phyloP scores from a whole-genome alignment of 2,888 invertebrate genomes.

The Auanema freiburgensis region DNA sequence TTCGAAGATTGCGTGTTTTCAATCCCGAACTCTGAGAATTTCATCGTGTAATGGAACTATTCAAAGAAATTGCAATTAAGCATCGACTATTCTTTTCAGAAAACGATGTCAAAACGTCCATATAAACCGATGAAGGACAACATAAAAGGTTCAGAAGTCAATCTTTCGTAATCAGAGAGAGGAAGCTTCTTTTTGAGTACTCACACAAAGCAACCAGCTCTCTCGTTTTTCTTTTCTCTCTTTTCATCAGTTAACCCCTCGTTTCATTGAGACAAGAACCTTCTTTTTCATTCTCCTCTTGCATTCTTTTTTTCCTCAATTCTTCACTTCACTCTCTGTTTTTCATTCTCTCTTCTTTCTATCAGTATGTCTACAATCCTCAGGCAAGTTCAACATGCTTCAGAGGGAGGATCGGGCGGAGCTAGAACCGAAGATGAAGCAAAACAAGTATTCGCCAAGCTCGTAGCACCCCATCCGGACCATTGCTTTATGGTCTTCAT shows the following conservation, averaged over 20 bases:
- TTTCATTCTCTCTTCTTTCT: slow-evolving; percentile 57
- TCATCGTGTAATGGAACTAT: background rate
- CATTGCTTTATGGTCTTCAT: too few relatives aligned
- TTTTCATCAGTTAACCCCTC: slow-evolving; percentile 30
- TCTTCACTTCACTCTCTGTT: background rate
- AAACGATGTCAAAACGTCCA: background rate
- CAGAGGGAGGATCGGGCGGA: too few relatives aligned
- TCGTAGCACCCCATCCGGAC: too few relatives aligned
- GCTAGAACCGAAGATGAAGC: too few relatives aligned
- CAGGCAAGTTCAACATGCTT: slow-evolving; percentile 15
- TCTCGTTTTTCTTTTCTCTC: slow-evolving; percentile 14
- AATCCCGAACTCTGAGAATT: too few relatives aligned
- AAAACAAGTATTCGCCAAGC: too few relatives aligned
- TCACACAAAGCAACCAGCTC: slow-evolving; percentile 8
- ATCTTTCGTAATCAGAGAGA: background rate
- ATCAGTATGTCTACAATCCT: background rate
- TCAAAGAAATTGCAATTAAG: background rate
- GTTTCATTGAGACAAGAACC: slow-evolving; percentile 12
- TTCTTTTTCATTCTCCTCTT: background rate
- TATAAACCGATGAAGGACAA: background rate
- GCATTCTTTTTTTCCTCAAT: background rate
- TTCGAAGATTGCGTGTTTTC: too few relatives aligned
- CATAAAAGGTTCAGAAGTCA: slow-evolving; percentile 1
- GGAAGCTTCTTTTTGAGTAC: background rate
- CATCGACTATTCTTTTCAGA: background rate